These are phyloP conservation scores for Melinaea marsaeus DNA, from an alignment of 2,888 invertebrate genomes.

Conservation along the genomic window DNA sequence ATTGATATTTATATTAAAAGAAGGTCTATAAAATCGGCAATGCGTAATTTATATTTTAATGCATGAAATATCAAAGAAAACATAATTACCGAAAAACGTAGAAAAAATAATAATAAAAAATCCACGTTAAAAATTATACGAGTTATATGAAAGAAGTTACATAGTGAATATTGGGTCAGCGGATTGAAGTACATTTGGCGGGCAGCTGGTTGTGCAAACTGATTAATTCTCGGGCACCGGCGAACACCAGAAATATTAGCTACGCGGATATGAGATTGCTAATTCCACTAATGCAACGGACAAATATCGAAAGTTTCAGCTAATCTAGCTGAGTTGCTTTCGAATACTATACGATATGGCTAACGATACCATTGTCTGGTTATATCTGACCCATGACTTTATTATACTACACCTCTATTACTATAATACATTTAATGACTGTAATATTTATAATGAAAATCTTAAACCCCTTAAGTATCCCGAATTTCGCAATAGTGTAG, in stretches of 20 bases:
- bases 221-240: conserved; percentile 68
- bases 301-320: conserved; percentile 64
- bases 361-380: conserved; percentile 27
- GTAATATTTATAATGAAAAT: too few species aligned
- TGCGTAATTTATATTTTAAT: too few species aligned
- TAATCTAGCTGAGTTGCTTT: conserved; percentile 48
- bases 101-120: too few species aligned
- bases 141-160: conserved; percentile 5
- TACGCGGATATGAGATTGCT: conserved; percentile 70
- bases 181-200: conserved; percentile 43
- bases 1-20: too few species aligned
- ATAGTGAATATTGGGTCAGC: conserved; percentile 14
- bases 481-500: too few species aligned
- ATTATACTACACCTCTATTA: too few species aligned
- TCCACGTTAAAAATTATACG: not conserved
- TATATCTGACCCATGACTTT: too few species aligned
- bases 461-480: too few species aligned
- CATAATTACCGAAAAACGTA: too few species aligned
- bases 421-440: too few species aligned
- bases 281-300: conserved; percentile 75
- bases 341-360: conserved; percentile 37
- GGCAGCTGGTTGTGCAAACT: conserved; percentile 53
- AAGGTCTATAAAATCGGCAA: too few species aligned
- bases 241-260: conserved; percentile 71
- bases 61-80: too few species aligned